These are phyloP conservation scores for Acleris holmiana DNA, from an alignment of 2,888 invertebrate genomes.

Conservation along the genomic window DNA sequence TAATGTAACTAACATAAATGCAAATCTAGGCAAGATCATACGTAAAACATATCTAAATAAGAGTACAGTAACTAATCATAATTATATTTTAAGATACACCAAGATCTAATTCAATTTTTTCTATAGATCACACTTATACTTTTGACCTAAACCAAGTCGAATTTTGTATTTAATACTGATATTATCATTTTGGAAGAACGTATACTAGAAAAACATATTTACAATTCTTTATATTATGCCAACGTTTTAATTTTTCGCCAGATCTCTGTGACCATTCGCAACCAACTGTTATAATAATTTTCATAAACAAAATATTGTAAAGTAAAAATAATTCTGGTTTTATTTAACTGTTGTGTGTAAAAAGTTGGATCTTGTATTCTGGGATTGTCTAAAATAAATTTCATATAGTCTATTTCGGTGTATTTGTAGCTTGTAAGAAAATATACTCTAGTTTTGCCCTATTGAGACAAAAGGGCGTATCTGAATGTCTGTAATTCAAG, in stretches of 20 bases:
- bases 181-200: slow-evolving; percentile 79
- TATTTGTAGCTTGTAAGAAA: slow-evolving; percentile 76
- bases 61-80: slow-evolving; percentile 61
- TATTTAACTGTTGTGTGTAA: slow-evolving; percentile 74
- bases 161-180: slow-evolving; percentile 85
- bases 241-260: slow-evolving; percentile 77
- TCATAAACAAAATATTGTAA: slow-evolving; percentile 48
- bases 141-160: slow-evolving; percentile 83
- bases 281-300: slow-evolving; percentile 68
- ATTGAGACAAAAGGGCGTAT: too few species aligned
- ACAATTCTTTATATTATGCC: slow-evolving; percentile 75
- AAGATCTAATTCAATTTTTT: slow-evolving; percentile 74
- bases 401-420: slow-evolving; percentile 77
- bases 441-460: slow-evolving; percentile 71
- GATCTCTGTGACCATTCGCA: slow-evolving; percentile 80
- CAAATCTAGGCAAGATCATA: slow-evolving; percentile 83
- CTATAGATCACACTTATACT: slow-evolving; percentile 83
- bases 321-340: slow-evolving; percentile 62
- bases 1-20: slow-evolving; percentile 81
- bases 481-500: too few species aligned
- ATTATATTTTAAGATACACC: slow-evolving; percentile 67
- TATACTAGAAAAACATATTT: slow-evolving; percentile 79
- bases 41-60: slow-evolving; percentile 70
- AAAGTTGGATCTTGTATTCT: slow-evolving; percentile 85
- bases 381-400: slow-evolving; percentile 82